phyloP scores from a whole-genome alignment of 2,113 vertebrate genomes.

The Psilopsiagon aurifrons region DNA sequence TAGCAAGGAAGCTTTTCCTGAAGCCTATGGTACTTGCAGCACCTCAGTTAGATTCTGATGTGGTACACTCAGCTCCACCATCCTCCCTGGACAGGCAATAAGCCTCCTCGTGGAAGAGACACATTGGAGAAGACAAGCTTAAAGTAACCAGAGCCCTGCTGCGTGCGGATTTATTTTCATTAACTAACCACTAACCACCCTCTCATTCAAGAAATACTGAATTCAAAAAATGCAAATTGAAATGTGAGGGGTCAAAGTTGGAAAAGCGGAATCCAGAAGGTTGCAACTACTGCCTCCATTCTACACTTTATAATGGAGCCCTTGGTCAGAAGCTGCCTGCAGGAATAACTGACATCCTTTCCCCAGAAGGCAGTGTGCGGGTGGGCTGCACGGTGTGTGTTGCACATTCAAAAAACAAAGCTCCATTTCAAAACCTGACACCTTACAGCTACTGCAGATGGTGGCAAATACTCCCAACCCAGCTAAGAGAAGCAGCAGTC shows the following conservation, averaged over 20 bases:
- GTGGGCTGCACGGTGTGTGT: not conserved
- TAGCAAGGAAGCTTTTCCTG: not conserved
- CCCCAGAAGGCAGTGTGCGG: fast-evolving
- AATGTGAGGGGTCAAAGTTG: not conserved
- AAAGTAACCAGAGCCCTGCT: not conserved
- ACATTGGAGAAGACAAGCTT: not conserved
- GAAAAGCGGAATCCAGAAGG: not conserved
- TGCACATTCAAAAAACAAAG: not conserved
- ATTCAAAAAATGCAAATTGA: not conserved
- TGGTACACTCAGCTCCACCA: not conserved
- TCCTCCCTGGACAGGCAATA: not conserved
- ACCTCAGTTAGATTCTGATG: not conserved
- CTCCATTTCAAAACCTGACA: not conserved
- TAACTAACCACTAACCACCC: not conserved
- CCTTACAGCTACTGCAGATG: not conserved
- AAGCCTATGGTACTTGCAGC: not conserved
- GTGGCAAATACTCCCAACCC: fast-evolving
- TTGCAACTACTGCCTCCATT: not conserved
- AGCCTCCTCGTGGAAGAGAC: not conserved
- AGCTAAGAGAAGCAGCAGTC: not conserved
- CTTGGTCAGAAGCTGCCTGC: not conserved
- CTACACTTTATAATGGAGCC: fast-evolving
- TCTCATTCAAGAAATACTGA: not conserved
- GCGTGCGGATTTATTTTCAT: not conserved
- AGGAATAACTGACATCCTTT: not conserved